Base-by-base conservation (phyloP, 2,797 vertebrate species). In the Leontocebus nigricollis region DNA sequence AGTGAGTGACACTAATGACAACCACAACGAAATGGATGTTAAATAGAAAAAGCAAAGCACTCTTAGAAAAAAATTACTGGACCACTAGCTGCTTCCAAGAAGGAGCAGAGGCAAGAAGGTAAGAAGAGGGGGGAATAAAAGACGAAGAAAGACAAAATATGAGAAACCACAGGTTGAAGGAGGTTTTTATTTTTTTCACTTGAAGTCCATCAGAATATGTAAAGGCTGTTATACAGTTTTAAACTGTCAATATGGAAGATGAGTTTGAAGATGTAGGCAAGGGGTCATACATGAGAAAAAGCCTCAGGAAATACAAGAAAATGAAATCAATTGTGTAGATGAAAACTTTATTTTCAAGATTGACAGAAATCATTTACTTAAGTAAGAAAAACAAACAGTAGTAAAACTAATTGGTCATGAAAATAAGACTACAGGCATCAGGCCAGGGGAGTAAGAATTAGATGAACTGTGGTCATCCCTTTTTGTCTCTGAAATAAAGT, bases 331-430 rank as follows among this genome's bases (percentile, higher is more conserved):
- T 10, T 46, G 4, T 33, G 22, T 7, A 75, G 9, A 17, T 57
- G 14, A 50, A 87, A 93, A 80, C 39, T 75, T 70, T 75, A 48
- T 86, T 94, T 96, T 73, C 26, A 94, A 95, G 24, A n/a, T 64
- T 19, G 30, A 90, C 20, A 93, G n/a, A 87, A 82, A 44, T 2
- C 0, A 59, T 70, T 92, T 87, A 48, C 2, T 89, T 70, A 92
- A 33, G 5, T 27, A 9, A 73, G 77, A 50, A 79, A 79, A 75
- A 67, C 46, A 61, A 46, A 10, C 46, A 80, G 6, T 13, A 41
- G 7, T 61, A 59, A 88, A 44, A 36, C 26, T 41, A 10, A 88
- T 20, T 36, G 9, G 36, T 8, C 52, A 79, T 55, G 20, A 5
- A 87, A 92, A 75, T 80, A 48, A 73, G 36, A 3, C 46, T 44